Percentiles rank a stretch among this genome's conserved stretches.
Evolutionary conservation across 2,888 invertebrate species (phyloP).

Genomic region (Oligia strigilis): DNA sequence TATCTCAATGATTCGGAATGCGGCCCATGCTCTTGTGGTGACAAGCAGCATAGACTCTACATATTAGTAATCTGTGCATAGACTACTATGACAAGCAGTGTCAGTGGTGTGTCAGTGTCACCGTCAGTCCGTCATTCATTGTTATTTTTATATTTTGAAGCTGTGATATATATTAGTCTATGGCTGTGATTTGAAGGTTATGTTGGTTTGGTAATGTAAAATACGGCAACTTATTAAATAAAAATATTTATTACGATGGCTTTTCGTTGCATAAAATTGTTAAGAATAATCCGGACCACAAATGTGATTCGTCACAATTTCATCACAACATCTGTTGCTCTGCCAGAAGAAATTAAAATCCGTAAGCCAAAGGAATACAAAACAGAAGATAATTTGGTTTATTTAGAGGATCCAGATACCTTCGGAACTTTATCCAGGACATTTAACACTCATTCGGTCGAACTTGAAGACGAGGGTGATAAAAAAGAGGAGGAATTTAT

Average conservation of each 20-base stretch:
- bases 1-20: too few species aligned
- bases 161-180: too few species aligned
- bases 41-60: too few species aligned
- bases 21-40: too few species aligned
- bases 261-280: conserved; percentile 73
- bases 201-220: conserved; percentile 4
- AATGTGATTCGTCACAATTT: conserved; percentile 69
- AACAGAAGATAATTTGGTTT: conserved; percentile 80
- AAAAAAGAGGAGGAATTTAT: conserved; percentile 91
- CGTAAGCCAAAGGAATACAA: conserved; percentile 73
- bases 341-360: conserved; percentile 66
- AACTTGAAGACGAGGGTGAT: conserved; percentile 90
- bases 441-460: conserved; percentile 68
- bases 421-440: conserved; percentile 88
- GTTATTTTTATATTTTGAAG: background rate
- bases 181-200: conserved; percentile 32
- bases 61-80: too few species aligned
- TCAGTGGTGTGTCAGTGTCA: conserved; percentile 9
- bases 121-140: too few species aligned
- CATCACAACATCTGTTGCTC: conserved; percentile 65
- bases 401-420: conserved; percentile 89
- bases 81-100: too few species aligned
- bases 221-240: conserved; percentile 26
- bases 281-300: conserved; percentile 70
- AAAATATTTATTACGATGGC: conserved; percentile 71